Base-by-base conservation (phyloP, 2,797 vertebrate species). In the Gallinago solitaria region DNA sequence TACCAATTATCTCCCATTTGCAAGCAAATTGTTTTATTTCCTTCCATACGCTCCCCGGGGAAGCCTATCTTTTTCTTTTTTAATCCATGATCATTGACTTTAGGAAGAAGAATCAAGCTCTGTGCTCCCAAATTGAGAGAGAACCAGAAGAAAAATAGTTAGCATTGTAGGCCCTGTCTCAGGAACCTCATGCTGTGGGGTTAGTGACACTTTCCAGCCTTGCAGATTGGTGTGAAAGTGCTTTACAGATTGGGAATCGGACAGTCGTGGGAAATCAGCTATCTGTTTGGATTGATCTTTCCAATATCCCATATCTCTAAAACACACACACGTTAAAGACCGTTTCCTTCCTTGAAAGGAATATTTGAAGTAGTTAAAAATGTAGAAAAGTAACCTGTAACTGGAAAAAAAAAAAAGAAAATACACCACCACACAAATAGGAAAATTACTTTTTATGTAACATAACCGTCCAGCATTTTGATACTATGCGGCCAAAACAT, bases 1-100 rank as follows among this genome's bases (percentile, higher is more conserved):
- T 97, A 97, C 97, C 97, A 98, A 98, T 98, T 98, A 98, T 97
- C 94, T 96, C 82, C 91, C 91, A 95, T 98, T 97, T 97, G 96
- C 88, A 92, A 97, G 97, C 89, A 95, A 97, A 97, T 97, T 96
- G 97, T 98, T 98, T 97, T 97, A 93, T 97, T 98, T 98, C 97
- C 94, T 96, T 98, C 97, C 96, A 79, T 95, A 74, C 83, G 88
- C 94, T 96, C 95, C 91, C 87, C 47, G 10, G 84, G 69, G 94
- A 98, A 96, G 94, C 78, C 35, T 77, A 11, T 76, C 21, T 73
- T 87, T 93, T 80, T 30, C 35, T 63, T 84, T 94, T 63, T 63
- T 9, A 95, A 97, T 92, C 96, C 78, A 71, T 41, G 68, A 37
- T 65, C 48, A 50, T 56, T 77, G 60, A 41, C 73, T 90, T 63